phyloP scores from a whole-genome alignment of 2,113 vertebrate genomes.

The Oxyruncus cristatus region DNA sequence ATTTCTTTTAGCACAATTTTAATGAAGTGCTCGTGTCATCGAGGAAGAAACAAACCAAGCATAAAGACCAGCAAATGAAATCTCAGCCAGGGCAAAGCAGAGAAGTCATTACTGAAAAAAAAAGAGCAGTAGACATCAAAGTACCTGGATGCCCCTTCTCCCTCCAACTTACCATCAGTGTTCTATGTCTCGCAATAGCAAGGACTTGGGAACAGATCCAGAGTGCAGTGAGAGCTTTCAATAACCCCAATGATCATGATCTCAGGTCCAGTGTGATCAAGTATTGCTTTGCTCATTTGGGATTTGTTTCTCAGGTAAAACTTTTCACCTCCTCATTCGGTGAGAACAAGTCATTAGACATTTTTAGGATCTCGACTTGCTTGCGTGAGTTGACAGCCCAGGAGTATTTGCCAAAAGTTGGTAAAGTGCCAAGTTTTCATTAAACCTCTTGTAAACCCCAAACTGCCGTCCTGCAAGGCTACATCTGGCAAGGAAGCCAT shows the following conservation, averaged over 20 bases:
- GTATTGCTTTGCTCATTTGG: not conserved
- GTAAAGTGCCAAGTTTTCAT: constrained; percentile 77
- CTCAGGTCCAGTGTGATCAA: not conserved
- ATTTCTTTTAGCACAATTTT: not conserved
- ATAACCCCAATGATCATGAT: not conserved
- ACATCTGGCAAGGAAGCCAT: constrained; percentile 81
- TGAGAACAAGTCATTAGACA: constrained; percentile 37
- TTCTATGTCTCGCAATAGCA: not conserved
- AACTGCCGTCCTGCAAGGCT: constrained; percentile 66
- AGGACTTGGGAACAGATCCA: not conserved
- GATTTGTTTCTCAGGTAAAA: constrained; percentile 65
- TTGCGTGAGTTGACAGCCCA: constrained; percentile 63
- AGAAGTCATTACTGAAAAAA: not conserved
- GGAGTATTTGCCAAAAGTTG: constrained; percentile 67
- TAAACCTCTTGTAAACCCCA: constrained; percentile 80
- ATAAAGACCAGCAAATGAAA: not conserved
- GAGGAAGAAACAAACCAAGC: not conserved
- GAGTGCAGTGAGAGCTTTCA: not conserved
- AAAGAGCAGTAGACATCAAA: not conserved
- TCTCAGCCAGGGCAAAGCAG: not conserved
- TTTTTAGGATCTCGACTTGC: constrained; percentile 24
- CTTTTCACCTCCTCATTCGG: constrained; percentile 30
- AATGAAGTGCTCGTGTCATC: not conserved
- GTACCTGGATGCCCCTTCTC: not conserved
- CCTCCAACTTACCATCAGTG: not conserved